phyloP scores from a whole-genome alignment of 2,797 vertebrate species.

The Pseudomugil tenellus region DNA sequence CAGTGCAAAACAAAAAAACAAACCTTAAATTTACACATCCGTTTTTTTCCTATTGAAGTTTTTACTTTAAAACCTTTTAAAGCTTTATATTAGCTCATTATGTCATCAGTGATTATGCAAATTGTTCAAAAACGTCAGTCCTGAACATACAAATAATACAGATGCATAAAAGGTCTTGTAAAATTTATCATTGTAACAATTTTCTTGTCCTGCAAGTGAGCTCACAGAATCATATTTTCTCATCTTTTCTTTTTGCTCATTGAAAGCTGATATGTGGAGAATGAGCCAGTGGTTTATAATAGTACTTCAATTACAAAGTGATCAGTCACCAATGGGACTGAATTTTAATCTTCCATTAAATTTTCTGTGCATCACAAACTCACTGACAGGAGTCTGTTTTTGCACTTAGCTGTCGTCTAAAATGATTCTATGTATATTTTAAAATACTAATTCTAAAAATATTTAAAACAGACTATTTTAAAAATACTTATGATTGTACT shows the following conservation, averaged over 20 bases:
- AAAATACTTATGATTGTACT: not conserved
- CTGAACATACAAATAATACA: constrained; percentile 20
- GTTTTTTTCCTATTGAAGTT: not conserved
- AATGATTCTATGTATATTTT: not conserved
- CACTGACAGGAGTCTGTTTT: not conserved
- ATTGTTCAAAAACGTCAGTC: constrained; percentile 18
- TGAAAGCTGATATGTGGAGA: constrained; percentile 19
- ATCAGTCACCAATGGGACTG: not conserved
- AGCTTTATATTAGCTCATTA: constrained; percentile 10
- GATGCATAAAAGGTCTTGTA: constrained; percentile 16
- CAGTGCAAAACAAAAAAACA: not conserved
- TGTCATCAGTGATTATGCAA: constrained; percentile 16
- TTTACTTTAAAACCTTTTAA: not conserved
- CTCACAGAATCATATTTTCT: constrained; percentile 15
- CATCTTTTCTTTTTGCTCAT: constrained; percentile 20
- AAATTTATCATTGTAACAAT: constrained; percentile 23
- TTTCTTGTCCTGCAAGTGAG: constrained; percentile 10
- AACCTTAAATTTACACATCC: not conserved
- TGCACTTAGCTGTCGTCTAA: not conserved
- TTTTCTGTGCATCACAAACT: constrained; percentile 17
- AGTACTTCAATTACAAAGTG: constrained; percentile 24
- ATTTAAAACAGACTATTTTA: not conserved
- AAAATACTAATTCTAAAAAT: not conserved
- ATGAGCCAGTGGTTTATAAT: constrained; percentile 30
- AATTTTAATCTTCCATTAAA: constrained; percentile 22